A percentile compares a stretch with the other conserved stretches of the same genome.
phyloP scores from a whole-genome alignment of 2,797 vertebrate genomes.

The Oceanodroma leucorhoa region DNA sequence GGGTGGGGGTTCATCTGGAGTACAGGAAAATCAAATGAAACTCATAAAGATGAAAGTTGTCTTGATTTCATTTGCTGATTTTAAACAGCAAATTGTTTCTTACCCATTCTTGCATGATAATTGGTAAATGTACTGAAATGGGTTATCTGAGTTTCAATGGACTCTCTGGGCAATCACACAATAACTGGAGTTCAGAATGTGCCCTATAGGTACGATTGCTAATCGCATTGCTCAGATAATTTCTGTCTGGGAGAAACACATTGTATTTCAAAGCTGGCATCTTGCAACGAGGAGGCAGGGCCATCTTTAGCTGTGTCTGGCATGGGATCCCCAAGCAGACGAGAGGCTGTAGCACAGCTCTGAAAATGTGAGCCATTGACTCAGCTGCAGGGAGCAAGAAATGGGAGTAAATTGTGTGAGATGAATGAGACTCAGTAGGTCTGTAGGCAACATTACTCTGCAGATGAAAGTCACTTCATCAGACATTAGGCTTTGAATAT shows the following conservation, averaged over 20 bases:
- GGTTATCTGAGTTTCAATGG: constrained; percentile 46
- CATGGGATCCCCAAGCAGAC: neutral
- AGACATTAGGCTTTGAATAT: constrained; percentile 54
- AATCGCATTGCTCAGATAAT: constrained; percentile 36
- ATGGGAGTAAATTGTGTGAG: constrained; percentile 18
- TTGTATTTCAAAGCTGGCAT: neutral
- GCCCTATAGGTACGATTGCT: constrained; percentile 41
- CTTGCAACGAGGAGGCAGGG: neutral
- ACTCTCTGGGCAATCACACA: constrained; percentile 34
- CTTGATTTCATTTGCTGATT: constrained; percentile 56
- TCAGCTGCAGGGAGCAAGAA: constrained; percentile 36
- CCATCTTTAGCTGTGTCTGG: neutral
- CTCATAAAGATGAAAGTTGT: constrained; percentile 49
- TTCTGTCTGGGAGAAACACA: constrained; percentile 34
- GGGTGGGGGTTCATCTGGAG: constrained; percentile 36
- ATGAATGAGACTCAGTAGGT: constrained; percentile 37
- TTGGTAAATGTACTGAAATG: constrained; percentile 60
- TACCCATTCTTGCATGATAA: constrained; percentile 52
- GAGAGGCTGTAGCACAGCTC: neutral
- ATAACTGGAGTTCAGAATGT: constrained; percentile 34
- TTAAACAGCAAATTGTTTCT: constrained; percentile 51
- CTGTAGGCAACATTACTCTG: constrained; percentile 41
- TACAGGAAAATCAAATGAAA: constrained; percentile 53
- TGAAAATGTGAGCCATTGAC: constrained; percentile 11
- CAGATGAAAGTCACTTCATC: constrained; percentile 50